Conservation (phyloP, 2,888 invertebrate genomes). For the Gonocerus acuteangulatus region DNA sequence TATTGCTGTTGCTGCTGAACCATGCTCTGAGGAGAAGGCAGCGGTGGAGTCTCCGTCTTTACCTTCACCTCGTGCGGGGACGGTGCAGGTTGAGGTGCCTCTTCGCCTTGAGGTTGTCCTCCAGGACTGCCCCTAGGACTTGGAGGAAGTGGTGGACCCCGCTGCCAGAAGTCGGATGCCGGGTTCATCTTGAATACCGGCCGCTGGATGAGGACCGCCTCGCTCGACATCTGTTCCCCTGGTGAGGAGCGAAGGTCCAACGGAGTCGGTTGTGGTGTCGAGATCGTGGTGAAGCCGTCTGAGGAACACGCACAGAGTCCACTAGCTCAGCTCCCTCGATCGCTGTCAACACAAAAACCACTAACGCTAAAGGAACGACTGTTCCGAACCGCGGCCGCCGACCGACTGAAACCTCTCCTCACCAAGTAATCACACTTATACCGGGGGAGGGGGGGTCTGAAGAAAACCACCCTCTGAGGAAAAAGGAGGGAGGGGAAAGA, state of each 20-base stretch:
- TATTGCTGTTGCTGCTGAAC: conserved; percentile 44
- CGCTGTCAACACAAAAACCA: conserved; percentile 18
- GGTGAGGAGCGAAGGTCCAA: conserved; percentile 41
- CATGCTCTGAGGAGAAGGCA: conserved; percentile 28
- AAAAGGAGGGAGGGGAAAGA: conserved; percentile 30
- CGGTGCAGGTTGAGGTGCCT: conserved; percentile 20
- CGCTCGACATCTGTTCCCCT: conserved; percentile 40
- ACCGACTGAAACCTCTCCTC: conserved; percentile 32
- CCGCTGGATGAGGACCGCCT: conserved; percentile 40
- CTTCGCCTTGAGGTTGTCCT: conserved; percentile 20
- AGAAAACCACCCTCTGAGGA: conserved; percentile 31
- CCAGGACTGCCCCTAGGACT: conserved; percentile 31
- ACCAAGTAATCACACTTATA: conserved; percentile 35
- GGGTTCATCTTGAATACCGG: conserved; percentile 44
- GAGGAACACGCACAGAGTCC: conserved; percentile 20
- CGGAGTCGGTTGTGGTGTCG: conserved; percentile 37
- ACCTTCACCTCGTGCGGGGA: conserved; percentile 30
- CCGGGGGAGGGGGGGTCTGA: conserved; percentile 29
- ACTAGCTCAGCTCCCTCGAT: conserved; percentile 25
- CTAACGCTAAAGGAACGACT: conserved; percentile 8
- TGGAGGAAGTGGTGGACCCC: conserved; percentile 41
- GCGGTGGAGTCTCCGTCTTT: conserved; percentile 30
- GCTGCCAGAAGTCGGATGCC: conserved; percentile 43
- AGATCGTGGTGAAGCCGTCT: conserved; percentile 40
- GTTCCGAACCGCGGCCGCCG: conserved; percentile 25